These are phyloP conservation scores for Xylota sylvarum DNA, from an alignment of 2,888 invertebrate species.

Conservation along the genomic window DNA sequence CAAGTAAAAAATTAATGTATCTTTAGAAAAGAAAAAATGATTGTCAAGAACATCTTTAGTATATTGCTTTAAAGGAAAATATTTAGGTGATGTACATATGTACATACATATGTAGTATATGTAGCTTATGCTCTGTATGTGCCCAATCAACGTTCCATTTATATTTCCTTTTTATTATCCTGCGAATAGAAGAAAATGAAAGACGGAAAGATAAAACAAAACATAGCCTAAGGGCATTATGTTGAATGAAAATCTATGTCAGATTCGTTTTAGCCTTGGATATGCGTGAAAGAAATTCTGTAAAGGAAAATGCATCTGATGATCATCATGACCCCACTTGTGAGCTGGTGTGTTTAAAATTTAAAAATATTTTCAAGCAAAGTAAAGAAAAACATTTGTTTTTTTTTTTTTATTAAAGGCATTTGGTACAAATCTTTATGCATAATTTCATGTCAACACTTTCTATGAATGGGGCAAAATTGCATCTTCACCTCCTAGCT, in stretches of 20 bases:
- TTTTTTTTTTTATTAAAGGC: too few species aligned
- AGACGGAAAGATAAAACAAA: constrained; percentile 43
- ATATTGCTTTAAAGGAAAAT: constrained; percentile 32
- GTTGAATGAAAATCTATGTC: constrained; percentile 55
- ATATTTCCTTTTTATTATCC: constrained; percentile 51
- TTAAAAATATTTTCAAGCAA: not conserved
- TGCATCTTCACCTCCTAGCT: too few species aligned
- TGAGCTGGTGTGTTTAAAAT: not conserved
- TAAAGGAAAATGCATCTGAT: constrained; percentile 41
- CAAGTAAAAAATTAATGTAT: constrained; percentile 5
- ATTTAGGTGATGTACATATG: constrained; percentile 42
- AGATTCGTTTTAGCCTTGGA: constrained; percentile 62
- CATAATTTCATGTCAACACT: too few species aligned
- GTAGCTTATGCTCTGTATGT: constrained; percentile 1
- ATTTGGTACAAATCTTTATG: too few species aligned
- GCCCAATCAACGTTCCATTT: constrained; percentile 61
- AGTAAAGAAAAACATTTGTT: not conserved
- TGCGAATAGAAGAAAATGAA: constrained; percentile 36
- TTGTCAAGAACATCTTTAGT: constrained; percentile 57
- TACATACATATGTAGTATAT: too few species aligned
- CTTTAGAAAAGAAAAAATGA: constrained; percentile 23
- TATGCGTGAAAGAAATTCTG: not conserved
- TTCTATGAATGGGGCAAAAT: too few species aligned
- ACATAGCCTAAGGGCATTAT: constrained; percentile 42
- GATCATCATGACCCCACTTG: constrained; percentile 33